Evolutionary conservation across 2,797 vertebrate species (phyloP), one percentile per base, ranked within the genome.

Genomic region (Pteronotus mesoamericanus): DNA sequence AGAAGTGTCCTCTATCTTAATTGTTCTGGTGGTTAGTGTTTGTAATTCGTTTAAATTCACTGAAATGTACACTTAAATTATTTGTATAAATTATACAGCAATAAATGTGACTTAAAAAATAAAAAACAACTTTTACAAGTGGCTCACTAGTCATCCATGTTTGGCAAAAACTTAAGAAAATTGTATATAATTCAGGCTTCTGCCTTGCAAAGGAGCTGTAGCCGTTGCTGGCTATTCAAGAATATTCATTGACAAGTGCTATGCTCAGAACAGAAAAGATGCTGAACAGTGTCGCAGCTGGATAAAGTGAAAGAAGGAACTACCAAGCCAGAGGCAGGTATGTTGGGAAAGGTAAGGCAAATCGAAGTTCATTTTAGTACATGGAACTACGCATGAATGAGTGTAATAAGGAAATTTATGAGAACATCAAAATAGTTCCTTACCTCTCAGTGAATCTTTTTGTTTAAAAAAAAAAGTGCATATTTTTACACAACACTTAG

Each of bases 51-150:
- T 51, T 66, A 85, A 96, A 79, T 74, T 46, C 29, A 86, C 4
- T 53, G 48, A 92, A 91, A 95, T 46, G 19, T 37, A 55, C 37
- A 86, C 9, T 82, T 82, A 94, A 92, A 72, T 32, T 37, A 26
- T 83, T 32, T 89, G 32, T 53, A 85, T 82, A 87, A 84, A 80
- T 74, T 68, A 80, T 53, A 66, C 16, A 39, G 89, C 64, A 90
- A 39, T 93, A 80, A 79, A 91, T 29, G 29, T 69, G 21, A 96
- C 42, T 79, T 88, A 57, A 89, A 94, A 72, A 64, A 32, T 66
- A 79, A 94, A 3, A 80, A 55, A 87, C 29, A 61, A n/a, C 55
- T 68, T 84, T 66, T 59, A 3, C 51, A 95, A 87, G 55, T 68
- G 59, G 34, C 42, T 79, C 32, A 89, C 4, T 57, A 57, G 59